Base-by-base conservation (phyloP, 2,797 vertebrate species). In the Manis crassicaudata region DNA sequence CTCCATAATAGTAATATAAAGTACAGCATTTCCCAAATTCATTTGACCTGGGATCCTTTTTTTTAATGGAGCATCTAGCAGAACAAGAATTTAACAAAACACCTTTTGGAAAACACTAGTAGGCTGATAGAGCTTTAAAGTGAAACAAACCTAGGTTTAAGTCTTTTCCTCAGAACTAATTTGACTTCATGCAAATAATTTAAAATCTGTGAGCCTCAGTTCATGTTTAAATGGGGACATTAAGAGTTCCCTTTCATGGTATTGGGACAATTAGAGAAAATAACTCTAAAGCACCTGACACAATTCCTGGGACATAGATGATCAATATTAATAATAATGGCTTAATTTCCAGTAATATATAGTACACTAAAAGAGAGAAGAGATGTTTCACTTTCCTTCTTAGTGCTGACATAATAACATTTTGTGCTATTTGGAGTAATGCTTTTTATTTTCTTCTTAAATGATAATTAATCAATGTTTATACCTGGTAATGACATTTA, bases 131-230 rank as follows among this genome's bases (percentile, higher is more conserved):
- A 77, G 6, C 25, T 94, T 65, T 88, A 92, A 81, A 81, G 37
- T 52, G 35, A 95, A 73, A 58, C 20, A 95, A 81, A 76, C 6
- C 29, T 67, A 52, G 27, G 32, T 88, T 93, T 86, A 89, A 81
- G 83, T 60, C 20, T 29, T 73, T 82, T 40, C 37, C 40, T 25
- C 11, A 60, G 56, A 83, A 60, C 0, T 13, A 67, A 23, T 58
- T 92, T 90, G 8, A 79, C 65, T 14, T 17, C 7, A 23, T 23
- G 35, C 46, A 90, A 84, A 62, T n/a, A 65, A 65, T 18, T 60
- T 67, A 72, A 52, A 93, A 35, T 0, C 18, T n/a, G 2, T 75
- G 17, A n/a, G 4, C 9, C 8, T 90, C 65, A 77, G 18, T 50
- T 85, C 9, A 35, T 63, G 46, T 58, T 90, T 8, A 14, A 35